These are phyloP conservation scores for Desmophyllum pertusum DNA, from an alignment of 92 coral and sea anemone genomes.

Conservation along the genomic window DNA sequence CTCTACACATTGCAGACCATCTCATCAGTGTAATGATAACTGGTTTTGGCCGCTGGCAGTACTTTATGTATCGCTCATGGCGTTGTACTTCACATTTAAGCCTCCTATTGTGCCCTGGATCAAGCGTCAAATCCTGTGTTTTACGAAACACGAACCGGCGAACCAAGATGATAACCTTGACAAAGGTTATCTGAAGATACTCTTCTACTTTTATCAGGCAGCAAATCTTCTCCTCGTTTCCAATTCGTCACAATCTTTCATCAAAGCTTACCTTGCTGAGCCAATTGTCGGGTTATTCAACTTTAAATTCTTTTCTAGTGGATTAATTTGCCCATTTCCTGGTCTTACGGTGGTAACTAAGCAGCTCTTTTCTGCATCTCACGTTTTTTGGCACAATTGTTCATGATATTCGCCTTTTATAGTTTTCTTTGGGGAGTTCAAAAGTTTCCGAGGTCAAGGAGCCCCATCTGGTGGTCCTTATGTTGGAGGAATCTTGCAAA, in stretches of 20 bases:
- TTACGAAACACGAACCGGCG: neutral
- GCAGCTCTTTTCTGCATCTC: constrained; percentile 52
- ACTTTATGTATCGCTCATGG: constrained; percentile 48
- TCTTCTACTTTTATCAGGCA: constrained; percentile 82
- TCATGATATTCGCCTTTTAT: constrained; percentile 51
- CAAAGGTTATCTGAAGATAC: constrained; percentile 69
- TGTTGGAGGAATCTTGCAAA: constrained; percentile 71
- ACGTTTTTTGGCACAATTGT: constrained; percentile 62
- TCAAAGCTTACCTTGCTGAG: constrained; percentile 30
- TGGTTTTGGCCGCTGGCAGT: constrained; percentile 73
- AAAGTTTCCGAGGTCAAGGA: constrained; percentile 35
- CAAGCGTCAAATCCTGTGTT: constrained; percentile 64
- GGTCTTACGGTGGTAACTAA: constrained; percentile 77
- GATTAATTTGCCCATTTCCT: constrained; percentile 63
- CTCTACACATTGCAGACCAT: constrained; percentile 65
- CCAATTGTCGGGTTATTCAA: constrained; percentile 71
- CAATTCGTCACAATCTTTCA: constrained; percentile 33
- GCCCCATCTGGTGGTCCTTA: constrained; percentile 71
- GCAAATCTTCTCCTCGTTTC: constrained; percentile 67
- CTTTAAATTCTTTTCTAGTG: constrained; percentile 36
- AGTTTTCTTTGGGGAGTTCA: constrained; percentile 35
- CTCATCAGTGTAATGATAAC: constrained; percentile 46
- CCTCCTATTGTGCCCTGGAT: constrained; percentile 62
- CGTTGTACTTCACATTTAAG: constrained; percentile 60
- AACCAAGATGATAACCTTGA: constrained; percentile 1